Evolutionary conservation across 2,888 invertebrate genomes (phyloP).

Genomic region (Leistus spinibarbis): DNA sequence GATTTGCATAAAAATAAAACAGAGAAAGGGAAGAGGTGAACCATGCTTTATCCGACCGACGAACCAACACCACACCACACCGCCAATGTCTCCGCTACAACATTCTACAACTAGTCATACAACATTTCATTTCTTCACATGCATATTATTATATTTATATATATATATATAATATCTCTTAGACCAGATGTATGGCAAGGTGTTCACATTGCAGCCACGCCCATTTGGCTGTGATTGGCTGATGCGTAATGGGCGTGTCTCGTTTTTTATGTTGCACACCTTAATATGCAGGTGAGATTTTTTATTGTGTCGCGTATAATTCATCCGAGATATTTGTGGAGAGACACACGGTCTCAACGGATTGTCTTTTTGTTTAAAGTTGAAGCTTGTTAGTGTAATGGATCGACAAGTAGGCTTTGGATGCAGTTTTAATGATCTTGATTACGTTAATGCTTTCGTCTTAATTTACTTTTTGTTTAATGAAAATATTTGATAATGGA

Average conservation of each 20-base stretch:
- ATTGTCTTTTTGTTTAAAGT: not conserved
- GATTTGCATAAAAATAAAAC: constrained; percentile 35
- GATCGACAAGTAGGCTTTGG: not conserved
- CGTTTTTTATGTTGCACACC: not conserved
- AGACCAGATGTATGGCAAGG: not conserved
- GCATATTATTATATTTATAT: not conserved
- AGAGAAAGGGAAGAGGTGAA: constrained; percentile 8
- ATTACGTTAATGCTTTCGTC: not conserved
- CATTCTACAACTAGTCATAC: not conserved
- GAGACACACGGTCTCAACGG: not conserved
- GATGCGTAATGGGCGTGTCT: not conserved
- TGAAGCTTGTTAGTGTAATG: constrained; percentile 1
- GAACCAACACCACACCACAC: no score
- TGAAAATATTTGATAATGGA: no score
- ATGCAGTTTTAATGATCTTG: not conserved
- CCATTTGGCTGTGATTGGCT: not conserved
- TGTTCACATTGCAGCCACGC: constrained; percentile 1
- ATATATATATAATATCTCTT: not conserved
- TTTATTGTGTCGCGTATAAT: not conserved
- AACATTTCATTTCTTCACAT: not conserved
- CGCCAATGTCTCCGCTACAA: not conserved
- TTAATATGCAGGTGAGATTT: not conserved
- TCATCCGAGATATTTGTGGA: not conserved
- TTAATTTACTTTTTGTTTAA: not conserved
- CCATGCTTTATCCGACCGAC: no score